phyloP scores from a whole-genome alignment of 2,797 vertebrate genomes.

The Crenichthys baileyi region DNA sequence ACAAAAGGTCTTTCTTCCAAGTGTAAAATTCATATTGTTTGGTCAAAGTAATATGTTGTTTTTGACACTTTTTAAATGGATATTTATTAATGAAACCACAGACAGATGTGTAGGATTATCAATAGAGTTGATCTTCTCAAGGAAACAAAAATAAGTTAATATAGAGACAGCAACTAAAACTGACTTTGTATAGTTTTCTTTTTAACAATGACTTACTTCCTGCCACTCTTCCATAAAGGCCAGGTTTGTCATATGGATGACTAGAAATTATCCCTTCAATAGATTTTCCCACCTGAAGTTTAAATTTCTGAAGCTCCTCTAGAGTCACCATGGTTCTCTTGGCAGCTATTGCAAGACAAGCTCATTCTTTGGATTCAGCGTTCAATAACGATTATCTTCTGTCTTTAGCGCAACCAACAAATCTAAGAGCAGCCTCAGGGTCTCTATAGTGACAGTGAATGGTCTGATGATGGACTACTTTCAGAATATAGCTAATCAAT shows the following conservation, averaged over 20 bases:
- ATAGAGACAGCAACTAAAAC: not conserved
- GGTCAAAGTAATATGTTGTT: not conserved
- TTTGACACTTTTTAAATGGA: not conserved
- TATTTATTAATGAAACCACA: not conserved
- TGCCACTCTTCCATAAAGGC: not conserved
- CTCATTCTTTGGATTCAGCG: slow-evolving; percentile 1
- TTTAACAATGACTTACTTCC: not conserved
- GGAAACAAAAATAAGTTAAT: not conserved
- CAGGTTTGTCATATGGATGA: not conserved
- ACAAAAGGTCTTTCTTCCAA: not conserved
- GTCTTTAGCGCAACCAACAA: slow-evolving; percentile 14
- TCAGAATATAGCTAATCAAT: slow-evolving; percentile 59
- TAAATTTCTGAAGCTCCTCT: not conserved
- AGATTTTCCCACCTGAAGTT: not conserved
- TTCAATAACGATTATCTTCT: not conserved
- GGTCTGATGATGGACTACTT: slow-evolving; percentile 43
- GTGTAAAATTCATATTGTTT: not conserved
- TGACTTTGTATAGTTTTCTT: not conserved
- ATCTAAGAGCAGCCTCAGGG: slow-evolving; percentile 11
- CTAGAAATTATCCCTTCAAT: not conserved
- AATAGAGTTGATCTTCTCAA: not conserved
- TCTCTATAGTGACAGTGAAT: slow-evolving; percentile 37
- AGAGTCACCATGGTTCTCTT: not conserved
- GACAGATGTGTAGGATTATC: not conserved
- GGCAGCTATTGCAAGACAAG: not conserved